Conservation (phyloP, 2,797 vertebrate species). For the Carcharodon carcharias region DNA sequence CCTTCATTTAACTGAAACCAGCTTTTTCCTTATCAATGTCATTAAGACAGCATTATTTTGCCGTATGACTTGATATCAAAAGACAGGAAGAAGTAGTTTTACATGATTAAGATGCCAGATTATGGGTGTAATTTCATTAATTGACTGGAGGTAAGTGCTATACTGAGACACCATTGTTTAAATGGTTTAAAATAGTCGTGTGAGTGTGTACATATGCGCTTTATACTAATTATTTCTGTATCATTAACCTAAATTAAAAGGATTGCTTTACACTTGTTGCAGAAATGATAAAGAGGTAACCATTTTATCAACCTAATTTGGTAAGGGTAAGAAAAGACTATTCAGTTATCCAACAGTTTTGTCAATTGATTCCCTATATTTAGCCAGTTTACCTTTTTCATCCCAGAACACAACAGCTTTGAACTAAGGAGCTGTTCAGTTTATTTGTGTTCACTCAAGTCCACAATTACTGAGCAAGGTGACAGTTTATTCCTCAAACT, state of each 20-base stretch:
- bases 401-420: neutral
- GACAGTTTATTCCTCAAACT: constrained; percentile 15
- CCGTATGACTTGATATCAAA: constrained; percentile 15
- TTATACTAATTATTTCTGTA: neutral
- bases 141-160: neutral
- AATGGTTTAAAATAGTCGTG: neutral
- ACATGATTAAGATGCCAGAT: neutral
- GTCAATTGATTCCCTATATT: neutral
- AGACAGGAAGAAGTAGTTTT: neutral
- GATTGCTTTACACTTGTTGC: neutral
- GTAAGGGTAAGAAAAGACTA: neutral
- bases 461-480: neutral
- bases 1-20: neutral
- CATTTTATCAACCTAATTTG: neutral
- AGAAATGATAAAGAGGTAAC: neutral
- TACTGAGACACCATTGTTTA: constrained; percentile 8
- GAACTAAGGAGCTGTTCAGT: neutral
- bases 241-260: neutral
- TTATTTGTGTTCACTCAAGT: neutral
- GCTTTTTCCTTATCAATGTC: neutral
- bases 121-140: constrained; percentile 18
- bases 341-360: neutral
- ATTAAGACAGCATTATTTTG: neutral
- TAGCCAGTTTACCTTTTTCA: neutral
- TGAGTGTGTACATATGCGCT: neutral